Percentiles rank a stretch among this genome's conserved stretches.
phyloP scores from a whole-genome alignment of 2,888 invertebrate species.

The Nemurella pictetii region DNA sequence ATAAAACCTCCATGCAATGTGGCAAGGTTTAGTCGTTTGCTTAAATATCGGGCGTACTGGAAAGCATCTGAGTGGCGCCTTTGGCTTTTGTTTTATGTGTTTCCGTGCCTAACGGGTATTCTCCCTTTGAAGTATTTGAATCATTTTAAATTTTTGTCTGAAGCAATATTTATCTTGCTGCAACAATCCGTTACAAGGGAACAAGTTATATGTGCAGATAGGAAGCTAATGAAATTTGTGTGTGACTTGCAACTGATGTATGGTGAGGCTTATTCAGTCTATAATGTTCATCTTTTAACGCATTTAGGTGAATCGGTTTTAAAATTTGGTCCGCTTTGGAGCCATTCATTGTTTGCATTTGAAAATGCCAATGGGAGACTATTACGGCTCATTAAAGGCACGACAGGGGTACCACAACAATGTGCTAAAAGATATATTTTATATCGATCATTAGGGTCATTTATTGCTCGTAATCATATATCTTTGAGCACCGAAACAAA shows the following conservation, averaged over 20 bases:
- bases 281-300: constrained; percentile 32
- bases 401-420: constrained; percentile 19
- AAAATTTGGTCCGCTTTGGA: constrained; percentile 34
- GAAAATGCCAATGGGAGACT: constrained; percentile 31
- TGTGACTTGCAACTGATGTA: constrained; percentile 20
- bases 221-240: constrained; percentile 14
- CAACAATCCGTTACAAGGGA: constrained; percentile 2
- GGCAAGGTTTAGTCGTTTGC: constrained; percentile 5
- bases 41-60: constrained; percentile 31
- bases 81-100: constrained; percentile 34
- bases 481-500: background rate
- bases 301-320: constrained; percentile 24
- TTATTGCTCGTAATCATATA: background rate
- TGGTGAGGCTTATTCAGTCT: constrained; percentile 12
- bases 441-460: background rate
- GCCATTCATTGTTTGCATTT: constrained; percentile 28
- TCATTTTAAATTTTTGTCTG: constrained; percentile 23
- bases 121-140: constrained; percentile 29
- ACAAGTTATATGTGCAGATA: constrained; percentile 2
- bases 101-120: constrained; percentile 29
- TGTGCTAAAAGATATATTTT: background rate
- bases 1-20: constrained; percentile 25
- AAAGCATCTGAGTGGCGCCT: constrained; percentile 35
- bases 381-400: constrained; percentile 9
- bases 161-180: constrained; percentile 28